Percentiles rank a stretch among this genome's conserved stretches.
These are phyloP conservation scores for Hartigia nigra DNA, from an alignment of 2,888 invertebrate species.

Conservation along the genomic window DNA sequence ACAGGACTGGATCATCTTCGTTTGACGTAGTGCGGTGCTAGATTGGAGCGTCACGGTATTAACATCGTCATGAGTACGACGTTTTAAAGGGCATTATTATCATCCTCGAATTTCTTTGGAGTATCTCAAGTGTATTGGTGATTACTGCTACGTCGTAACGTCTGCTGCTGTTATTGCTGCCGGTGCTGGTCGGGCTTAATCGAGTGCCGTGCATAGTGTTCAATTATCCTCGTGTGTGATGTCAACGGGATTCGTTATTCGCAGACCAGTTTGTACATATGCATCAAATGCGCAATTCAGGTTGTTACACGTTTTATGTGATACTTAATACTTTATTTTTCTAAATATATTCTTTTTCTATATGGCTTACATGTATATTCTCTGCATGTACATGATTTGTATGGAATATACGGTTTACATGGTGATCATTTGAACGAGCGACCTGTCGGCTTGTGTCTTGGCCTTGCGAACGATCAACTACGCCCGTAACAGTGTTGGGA, in stretches of 20 bases:
- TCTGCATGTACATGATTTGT: neutral
- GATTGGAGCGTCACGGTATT: neutral
- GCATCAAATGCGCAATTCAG: slow-evolving; percentile 54
- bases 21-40: neutral
- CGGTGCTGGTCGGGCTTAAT: slow-evolving; percentile 22
- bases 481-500: neutral
- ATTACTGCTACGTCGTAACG: neutral
- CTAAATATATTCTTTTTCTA: no score
- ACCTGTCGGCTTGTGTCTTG: neutral
- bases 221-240: slow-evolving; percentile 36
- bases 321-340: neutral
- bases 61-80: neutral
- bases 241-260: slow-evolving; percentile 57
- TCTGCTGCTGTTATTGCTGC: neutral
- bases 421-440: neutral
- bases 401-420: neutral
- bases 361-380: neutral
- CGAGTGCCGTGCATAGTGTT: slow-evolving; percentile 15
- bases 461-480: neutral
- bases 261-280: slow-evolving; percentile 51
- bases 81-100: neutral
- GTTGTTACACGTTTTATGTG: slow-evolving; percentile 49
- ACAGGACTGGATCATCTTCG: neutral
- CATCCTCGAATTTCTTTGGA: neutral
- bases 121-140: neutral